Base-by-base conservation (phyloP, 2,888 invertebrate species). In the Toxonevra muliebris region DNA sequence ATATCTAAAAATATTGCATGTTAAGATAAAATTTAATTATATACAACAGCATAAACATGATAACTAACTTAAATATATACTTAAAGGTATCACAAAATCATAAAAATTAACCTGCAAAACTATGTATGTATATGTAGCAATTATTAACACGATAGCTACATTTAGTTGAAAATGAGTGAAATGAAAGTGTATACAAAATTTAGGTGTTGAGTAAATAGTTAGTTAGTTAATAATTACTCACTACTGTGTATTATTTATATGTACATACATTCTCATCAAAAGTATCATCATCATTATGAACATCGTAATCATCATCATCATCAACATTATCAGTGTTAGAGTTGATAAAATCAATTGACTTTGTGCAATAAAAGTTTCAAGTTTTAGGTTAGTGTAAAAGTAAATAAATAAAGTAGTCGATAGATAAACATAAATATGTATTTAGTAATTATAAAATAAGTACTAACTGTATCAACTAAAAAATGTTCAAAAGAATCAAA, bases 271-370 rank as follows among this genome's bases (percentile, higher is more conserved):
- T 41, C 41, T 58, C 58, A 15, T 58, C 17, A 61, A 59, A 19
- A 40, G 52, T 63, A 53, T 10, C 45, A n/a, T 45, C 48, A 48
- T 54, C 53, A 1, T 11, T 30, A 65, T 43, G 64, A 45, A 57
- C 40, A 50, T 62, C 65, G 9, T 65, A 66, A 19, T 40, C 64
- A 45, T 57, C 63, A 52, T 66, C 69, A 61, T 62, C 50, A 58
- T 62, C 57, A 57, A 19, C 20, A 8, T 65, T 57, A 57, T 60
- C 53, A 43, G 67, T 67, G 1, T 11, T 48, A 42, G 42, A 60
- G 17, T 69, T 60, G 50, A 55, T 57, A 60, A 69, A 62, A 20
- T 42, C 65, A 50, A 69, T 62, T 48, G 12, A n/a, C 69, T 71
- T 69, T 55, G 17, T 48, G 15, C 12, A 48, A 48, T 48, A 48